These are phyloP conservation scores for Drosophila peninsularis DNA, from an alignment of 2,888 invertebrate species.

Conservation along the genomic window DNA sequence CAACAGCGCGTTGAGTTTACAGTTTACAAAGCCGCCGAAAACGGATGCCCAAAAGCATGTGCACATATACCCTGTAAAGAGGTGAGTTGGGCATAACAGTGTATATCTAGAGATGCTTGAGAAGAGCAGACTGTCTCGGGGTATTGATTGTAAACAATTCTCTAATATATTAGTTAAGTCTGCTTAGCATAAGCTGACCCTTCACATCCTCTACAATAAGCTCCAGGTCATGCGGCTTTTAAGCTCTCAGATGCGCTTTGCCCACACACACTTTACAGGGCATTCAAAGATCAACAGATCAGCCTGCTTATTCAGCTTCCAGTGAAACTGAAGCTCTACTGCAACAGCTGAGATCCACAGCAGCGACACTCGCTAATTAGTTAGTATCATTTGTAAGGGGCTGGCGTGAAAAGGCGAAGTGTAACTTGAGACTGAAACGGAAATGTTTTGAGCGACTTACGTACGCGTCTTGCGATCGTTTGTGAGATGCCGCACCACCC, in stretches of 20 bases:
- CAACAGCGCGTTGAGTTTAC: conserved; percentile 24
- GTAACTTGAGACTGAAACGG: conserved; percentile 33
- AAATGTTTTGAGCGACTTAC: conserved; percentile 56
- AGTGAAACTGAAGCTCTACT: conserved; percentile 19
- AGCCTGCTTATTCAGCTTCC: too few relatives aligned
- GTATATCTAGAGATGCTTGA: too few relatives aligned
- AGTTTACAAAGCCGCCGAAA: conserved; percentile 35
- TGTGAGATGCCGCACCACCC: conserved; percentile 27
- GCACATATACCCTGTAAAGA: conserved; percentile 7
- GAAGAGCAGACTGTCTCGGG: neutral
- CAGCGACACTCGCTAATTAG: conserved; percentile 59
- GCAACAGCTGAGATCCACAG: conserved; percentile 17
- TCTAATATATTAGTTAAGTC: too few relatives aligned
- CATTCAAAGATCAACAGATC: conserved; percentile 8
- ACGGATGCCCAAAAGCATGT: neutral
- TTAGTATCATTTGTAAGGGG: conserved; percentile 50
- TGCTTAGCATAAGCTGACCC: neutral
- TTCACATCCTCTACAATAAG: neutral
- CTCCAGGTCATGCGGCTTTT: too few relatives aligned
- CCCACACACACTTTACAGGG: too few relatives aligned
- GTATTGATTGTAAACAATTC: neutral
- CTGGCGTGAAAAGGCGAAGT: conserved; percentile 55
- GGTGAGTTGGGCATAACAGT: neutral
- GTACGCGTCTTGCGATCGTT: conserved; percentile 40
- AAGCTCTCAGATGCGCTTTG: too few relatives aligned